These are phyloP conservation scores for Syndactyla subalaris DNA, from an alignment of 2,797 vertebrate genomes.

Conservation along the genomic window DNA sequence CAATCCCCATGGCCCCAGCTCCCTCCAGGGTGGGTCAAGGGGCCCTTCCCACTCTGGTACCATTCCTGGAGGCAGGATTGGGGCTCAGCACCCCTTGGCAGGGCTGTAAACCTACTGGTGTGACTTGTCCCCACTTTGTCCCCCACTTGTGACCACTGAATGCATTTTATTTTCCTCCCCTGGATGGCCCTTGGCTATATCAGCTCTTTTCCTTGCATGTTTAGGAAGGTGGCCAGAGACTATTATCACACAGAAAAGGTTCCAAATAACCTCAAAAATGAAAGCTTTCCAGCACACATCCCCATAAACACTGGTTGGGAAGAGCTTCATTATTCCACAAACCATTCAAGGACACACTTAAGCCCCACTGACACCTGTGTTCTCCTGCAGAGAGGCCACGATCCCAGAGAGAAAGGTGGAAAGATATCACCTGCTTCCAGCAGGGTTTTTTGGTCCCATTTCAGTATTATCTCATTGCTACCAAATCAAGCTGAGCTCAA, in stretches of 20 bases:
- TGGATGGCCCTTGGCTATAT: neutral
- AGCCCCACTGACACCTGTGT: neutral
- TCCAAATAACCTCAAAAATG: slow-evolving; percentile 13
- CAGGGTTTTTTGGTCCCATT: neutral
- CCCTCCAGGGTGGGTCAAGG: neutral
- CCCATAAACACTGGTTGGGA: neutral
- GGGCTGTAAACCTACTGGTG: neutral
- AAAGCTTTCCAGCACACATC: neutral
- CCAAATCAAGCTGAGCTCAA: neutral
- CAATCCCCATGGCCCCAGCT: neutral
- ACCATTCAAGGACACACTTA: neutral
- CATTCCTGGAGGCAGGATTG: neutral
- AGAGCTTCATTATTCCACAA: neutral
- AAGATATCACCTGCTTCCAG: neutral
- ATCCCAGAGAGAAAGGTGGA: neutral
- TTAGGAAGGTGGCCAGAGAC: slow-evolving; percentile 31
- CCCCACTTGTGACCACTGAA: neutral
- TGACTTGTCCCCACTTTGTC: neutral
- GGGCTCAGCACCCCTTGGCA: slow-evolving; percentile 12
- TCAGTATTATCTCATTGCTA: neutral
- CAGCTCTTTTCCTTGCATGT: neutral
- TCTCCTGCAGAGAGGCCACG: neutral
- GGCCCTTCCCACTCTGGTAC: neutral
- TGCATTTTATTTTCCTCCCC: neutral
- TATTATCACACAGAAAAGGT: neutral